Percentiles rank a stretch among this genome's conserved stretches.
These are phyloP conservation scores for Halcyon chelicuti DNA, from an alignment of 2,797 vertebrate species.

Conservation along the genomic window DNA sequence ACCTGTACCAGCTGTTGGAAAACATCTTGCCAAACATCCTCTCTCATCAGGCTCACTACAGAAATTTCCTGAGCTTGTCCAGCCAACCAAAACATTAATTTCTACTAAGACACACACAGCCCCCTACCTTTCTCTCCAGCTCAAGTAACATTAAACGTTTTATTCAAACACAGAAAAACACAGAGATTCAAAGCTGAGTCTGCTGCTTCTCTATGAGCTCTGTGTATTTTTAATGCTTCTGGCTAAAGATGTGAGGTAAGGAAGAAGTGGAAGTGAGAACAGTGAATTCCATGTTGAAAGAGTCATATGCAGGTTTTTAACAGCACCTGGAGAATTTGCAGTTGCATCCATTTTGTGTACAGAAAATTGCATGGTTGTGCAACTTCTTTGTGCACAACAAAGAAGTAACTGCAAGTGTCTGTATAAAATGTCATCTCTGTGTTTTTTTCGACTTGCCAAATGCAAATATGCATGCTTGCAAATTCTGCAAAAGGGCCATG, in stretches of 20 bases:
- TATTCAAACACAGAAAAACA: constrained; percentile 64
- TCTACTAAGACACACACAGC: constrained; percentile 51
- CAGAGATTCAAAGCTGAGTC: constrained; percentile 5
- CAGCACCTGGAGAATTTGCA: constrained; percentile 21
- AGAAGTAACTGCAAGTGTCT: neutral
- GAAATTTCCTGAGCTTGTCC: constrained; percentile 63
- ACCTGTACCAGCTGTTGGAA: constrained; percentile 52
- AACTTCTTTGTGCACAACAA: neutral
- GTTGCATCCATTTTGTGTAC: neutral
- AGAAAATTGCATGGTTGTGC: neutral
- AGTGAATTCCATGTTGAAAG: constrained; percentile 59
- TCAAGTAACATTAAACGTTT: constrained; percentile 67
- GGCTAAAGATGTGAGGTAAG: constrained; percentile 54
- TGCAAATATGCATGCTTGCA: constrained; percentile 17
- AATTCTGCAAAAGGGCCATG: neutral
- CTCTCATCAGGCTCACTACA: constrained; percentile 56
- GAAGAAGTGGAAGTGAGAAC: constrained; percentile 58
- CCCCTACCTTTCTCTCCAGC: constrained; percentile 48
- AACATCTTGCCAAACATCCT: constrained; percentile 54
- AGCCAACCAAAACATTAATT: constrained; percentile 67
- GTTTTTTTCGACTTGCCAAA: constrained; percentile 36
- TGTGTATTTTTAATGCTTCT: constrained; percentile 59
- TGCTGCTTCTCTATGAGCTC: constrained; percentile 37
- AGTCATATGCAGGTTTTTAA: constrained; percentile 49
- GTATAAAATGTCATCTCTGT: constrained; percentile 27